These are phyloP conservation scores for Eurosta solidaginis DNA, from an alignment of 1,140 invertebrate species.

Conservation along the genomic window DNA sequence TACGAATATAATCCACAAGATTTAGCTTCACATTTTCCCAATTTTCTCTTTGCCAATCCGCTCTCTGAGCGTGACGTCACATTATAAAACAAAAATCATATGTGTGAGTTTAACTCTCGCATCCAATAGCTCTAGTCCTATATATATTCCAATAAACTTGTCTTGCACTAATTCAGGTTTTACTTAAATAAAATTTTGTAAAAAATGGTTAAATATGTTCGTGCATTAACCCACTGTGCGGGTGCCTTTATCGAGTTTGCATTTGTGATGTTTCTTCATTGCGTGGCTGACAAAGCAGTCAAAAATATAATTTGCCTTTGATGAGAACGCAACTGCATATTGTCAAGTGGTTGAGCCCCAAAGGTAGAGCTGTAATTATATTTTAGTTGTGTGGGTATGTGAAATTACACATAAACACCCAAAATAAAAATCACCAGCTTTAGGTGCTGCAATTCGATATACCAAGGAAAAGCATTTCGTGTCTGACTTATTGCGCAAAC, in stretches of 20 bases:
- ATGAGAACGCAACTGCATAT: background rate
- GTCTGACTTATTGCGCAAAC: conserved; percentile 15
- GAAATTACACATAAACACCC: background rate
- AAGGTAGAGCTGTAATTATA: background rate
- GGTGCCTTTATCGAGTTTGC: background rate
- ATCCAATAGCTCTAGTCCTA: too few relatives aligned
- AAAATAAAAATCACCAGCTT: background rate
- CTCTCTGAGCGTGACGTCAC: too few relatives aligned
- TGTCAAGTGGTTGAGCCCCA: background rate
- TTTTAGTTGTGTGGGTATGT: background rate
- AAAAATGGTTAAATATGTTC: too few relatives aligned
- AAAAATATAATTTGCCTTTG: background rate
- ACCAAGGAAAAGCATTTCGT: background rate
- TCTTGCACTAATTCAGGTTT: too few relatives aligned
- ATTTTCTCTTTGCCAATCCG: too few relatives aligned
- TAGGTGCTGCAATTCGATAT: background rate
- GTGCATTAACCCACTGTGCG: too few relatives aligned
- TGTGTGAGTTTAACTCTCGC: too few relatives aligned
- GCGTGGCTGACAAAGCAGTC: background rate
- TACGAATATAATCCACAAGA: too few relatives aligned
- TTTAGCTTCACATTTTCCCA: too few relatives aligned
- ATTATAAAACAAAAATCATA: too few relatives aligned
- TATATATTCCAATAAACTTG: too few relatives aligned
- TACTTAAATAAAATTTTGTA: too few relatives aligned
- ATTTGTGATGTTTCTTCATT: background rate